A percentile compares a stretch with the other conserved stretches of the same genome.
These are phyloP conservation scores for Tuta absoluta DNA, from an alignment of 2,888 invertebrate genomes.

Conservation along the genomic window DNA sequence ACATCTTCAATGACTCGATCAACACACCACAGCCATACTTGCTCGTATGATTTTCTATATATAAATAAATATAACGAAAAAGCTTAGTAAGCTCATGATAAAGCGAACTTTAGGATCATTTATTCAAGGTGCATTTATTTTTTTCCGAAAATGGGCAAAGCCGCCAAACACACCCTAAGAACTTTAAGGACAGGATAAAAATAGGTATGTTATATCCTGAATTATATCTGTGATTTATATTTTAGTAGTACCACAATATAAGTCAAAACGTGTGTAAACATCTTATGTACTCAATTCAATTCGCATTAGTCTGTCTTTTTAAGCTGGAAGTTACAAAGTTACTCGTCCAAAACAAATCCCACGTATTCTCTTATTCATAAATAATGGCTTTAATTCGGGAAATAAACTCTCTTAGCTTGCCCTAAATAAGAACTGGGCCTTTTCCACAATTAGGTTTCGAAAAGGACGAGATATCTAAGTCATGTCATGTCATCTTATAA, in stretches of 20 bases:
- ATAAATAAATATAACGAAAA: neutral
- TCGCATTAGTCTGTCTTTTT: neutral
- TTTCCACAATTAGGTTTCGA: too few species aligned
- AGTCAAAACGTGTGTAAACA: neutral
- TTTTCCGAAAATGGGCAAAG: too few species aligned
- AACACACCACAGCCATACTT: conserved; percentile 10
- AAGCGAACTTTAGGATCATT: too few species aligned
- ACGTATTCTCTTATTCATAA: too few species aligned
- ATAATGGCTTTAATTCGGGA: too few species aligned
- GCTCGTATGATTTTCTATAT: neutral
- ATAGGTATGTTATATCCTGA: neutral
- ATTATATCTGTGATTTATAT: neutral
- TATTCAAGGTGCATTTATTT: too few species aligned
- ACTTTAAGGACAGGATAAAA: neutral
- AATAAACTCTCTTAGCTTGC: too few species aligned
- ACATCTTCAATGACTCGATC: neutral
- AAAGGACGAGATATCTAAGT: too few species aligned
- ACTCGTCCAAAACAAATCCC: too few species aligned
- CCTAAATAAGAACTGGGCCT: too few species aligned
- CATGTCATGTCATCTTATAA: too few species aligned
- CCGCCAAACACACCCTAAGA: too few species aligned
- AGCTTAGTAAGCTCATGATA: neutral
- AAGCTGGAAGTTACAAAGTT: neutral
- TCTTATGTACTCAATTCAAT: neutral
- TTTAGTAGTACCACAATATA: neutral